phyloP scores from a whole-genome alignment of 2,113 vertebrate genomes.

The Thunnus thynnus region DNA sequence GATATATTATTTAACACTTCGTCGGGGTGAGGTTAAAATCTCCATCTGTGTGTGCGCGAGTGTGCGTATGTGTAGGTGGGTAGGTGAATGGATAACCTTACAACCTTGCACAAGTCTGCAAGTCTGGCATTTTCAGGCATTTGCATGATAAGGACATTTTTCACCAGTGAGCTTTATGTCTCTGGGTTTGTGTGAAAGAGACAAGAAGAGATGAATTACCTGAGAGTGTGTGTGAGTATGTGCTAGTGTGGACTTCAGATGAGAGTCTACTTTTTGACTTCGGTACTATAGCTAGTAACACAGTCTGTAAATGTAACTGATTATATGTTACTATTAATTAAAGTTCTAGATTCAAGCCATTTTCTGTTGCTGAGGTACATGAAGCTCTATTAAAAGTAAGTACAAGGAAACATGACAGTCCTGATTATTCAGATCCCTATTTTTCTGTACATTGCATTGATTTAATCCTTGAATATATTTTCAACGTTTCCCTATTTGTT shows the following conservation, averaged over 20 bases:
- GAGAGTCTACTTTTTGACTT: not conserved
- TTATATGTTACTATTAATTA: no score
- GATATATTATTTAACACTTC: conserved; percentile 69
- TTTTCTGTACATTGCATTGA: no score
- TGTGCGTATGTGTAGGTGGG: not conserved
- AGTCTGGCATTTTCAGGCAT: conserved; percentile 14
- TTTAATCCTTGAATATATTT: no score
- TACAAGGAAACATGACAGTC: not conserved
- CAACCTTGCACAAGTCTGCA: conserved; percentile 46
- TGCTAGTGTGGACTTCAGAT: not conserved
- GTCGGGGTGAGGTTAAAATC: conserved; percentile 32
- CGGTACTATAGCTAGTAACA: no score
- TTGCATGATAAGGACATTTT: conserved; percentile 52
- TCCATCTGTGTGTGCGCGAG: not conserved
- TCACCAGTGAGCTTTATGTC: conserved; percentile 23
- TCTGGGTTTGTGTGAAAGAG: conserved; percentile 14
- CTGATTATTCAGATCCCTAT: no score
- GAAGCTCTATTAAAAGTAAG: not conserved
- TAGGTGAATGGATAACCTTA: conserved; percentile 29
- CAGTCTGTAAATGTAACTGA: no score
- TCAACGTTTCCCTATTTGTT: no score
- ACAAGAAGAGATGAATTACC: conserved; percentile 5
- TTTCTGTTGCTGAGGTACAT: not conserved
- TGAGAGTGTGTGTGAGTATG: not conserved
- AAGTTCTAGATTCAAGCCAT: not conserved